A percentile compares a stretch with the other conserved stretches of the same genome.
phyloP scores from a whole-genome alignment of 2,888 invertebrate species.

The Sarcophaga variegata region DNA sequence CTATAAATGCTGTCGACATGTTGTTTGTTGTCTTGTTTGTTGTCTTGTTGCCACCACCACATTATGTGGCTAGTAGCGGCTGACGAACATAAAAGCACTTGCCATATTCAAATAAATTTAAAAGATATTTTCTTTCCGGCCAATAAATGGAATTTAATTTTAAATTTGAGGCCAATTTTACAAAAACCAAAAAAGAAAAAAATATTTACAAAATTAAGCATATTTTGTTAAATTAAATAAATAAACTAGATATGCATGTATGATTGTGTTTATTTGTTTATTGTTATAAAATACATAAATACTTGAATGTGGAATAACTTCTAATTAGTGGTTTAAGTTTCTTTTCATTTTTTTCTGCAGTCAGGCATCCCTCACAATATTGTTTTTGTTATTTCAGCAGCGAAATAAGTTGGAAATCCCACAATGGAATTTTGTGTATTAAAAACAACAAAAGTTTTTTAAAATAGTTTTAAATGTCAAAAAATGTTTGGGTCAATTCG shows the following conservation, averaged over 20 bases:
- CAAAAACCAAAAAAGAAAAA: no score
- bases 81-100: constrained; percentile 39
- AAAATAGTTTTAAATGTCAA: no score
- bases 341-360: neutral
- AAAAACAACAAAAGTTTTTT: no score
- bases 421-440: no score
- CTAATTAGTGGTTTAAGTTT: constrained; percentile 35
- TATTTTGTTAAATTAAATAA: no score
- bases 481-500: no score
- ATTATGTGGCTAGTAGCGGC: constrained; percentile 26
- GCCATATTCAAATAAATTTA: neutral
- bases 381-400: no score
- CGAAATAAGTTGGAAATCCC: no score
- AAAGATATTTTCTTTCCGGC: neutral
- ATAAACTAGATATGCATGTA: no score
- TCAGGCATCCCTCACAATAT: no score
- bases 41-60: constrained; percentile 26
- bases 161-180: no score
- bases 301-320: constrained; percentile 13
- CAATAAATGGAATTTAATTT: neutral
- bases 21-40: no score
- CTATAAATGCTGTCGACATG: neutral
- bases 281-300: neutral
- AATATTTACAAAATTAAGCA: neutral
- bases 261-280: neutral